A percentile compares a stretch with the other conserved stretches of the same genome.
Conservation (phyloP, 2,797 vertebrate genomes). For the Loriculus beryllinus region DNA sequence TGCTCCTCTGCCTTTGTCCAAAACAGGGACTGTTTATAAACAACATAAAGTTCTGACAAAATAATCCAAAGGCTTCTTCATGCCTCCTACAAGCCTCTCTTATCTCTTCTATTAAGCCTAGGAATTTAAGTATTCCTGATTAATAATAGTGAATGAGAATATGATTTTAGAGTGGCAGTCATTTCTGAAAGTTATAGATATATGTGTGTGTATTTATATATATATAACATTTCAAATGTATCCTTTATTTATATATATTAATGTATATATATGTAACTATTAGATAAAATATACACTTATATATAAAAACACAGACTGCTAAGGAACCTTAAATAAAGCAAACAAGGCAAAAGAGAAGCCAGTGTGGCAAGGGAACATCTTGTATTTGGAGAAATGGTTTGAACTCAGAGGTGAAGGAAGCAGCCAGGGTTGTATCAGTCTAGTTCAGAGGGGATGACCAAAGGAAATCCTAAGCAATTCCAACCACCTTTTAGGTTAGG, state of each 20-base stretch:
- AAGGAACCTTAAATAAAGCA: neutral
- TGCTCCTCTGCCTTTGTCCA: neutral
- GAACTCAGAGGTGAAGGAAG: neutral
- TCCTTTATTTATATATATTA: neutral
- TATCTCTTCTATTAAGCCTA: neutral
- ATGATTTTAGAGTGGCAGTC: neutral
- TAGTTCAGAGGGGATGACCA: neutral
- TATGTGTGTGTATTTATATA: rapidly evolving
- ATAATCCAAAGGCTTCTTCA: neutral
- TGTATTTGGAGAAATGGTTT: neutral
- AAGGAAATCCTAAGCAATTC: constrained; percentile 14
- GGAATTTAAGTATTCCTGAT: neutral
- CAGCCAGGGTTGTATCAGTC: neutral
- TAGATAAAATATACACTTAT: neutral
- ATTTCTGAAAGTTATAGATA: neutral
- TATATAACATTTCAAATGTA: neutral
- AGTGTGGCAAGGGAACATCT: neutral
- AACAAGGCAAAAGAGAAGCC: neutral
- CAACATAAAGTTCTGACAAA: neutral
- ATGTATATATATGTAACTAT: neutral
- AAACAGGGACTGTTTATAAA: constrained; percentile 53
- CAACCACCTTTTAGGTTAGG: neutral
- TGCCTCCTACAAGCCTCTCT: neutral
- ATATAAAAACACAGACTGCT: neutral
- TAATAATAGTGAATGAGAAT: neutral